These are phyloP conservation scores for Dicyrtoma fusca DNA, from an alignment of 2,888 invertebrate species.

Conservation along the genomic window DNA sequence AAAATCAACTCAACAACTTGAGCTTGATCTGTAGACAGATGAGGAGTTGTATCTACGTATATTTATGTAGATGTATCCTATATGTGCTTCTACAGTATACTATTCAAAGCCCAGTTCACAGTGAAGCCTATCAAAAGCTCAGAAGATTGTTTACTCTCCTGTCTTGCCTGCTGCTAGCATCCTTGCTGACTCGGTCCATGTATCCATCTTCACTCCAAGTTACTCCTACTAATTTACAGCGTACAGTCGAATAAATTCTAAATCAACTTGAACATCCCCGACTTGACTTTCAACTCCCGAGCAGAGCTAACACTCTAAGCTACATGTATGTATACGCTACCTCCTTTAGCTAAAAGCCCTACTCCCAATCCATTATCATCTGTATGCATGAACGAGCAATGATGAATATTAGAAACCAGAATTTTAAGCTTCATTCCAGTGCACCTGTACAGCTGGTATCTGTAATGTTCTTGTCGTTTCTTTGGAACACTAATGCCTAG, in stretches of 20 bases:
- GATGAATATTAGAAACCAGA: no score
- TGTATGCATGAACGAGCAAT: no score
- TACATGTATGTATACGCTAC: no score
- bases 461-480: no score
- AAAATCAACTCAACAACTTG: no score
- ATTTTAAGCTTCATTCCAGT: no score
- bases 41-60: background rate
- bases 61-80: background rate
- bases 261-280: constrained; percentile 14
- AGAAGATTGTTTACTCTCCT: constrained; percentile 9
- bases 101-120: background rate
- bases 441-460: no score
- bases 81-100: no score
- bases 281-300: background rate
- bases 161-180: background rate
- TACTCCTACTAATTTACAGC: constrained; percentile 28
- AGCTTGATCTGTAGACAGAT: constrained; percentile 4
- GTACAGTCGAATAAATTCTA: constrained; percentile 27
- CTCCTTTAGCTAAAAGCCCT: no score
- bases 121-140: background rate
- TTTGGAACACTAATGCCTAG: no score
- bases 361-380: no score
- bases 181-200: background rate
- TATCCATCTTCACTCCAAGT: constrained; percentile 21
- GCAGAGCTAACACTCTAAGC: no score